Evolutionary conservation across 2,888 invertebrate genomes (phyloP).

Genomic region (Lithophane socia): DNA sequence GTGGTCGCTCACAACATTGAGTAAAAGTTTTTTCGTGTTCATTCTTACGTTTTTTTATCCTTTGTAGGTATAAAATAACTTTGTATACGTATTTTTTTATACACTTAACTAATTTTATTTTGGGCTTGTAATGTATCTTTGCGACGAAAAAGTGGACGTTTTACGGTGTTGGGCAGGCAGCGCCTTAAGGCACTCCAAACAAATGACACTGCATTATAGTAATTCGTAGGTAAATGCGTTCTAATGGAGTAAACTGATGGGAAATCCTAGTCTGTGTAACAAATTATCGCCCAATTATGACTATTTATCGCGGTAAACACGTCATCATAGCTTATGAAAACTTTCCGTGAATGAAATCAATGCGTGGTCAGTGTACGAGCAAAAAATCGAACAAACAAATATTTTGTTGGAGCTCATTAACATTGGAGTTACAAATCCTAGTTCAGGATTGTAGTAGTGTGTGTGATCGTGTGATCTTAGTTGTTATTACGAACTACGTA

Average conservation of each 20-base stretch:
- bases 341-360: slow-evolving; percentile 55
- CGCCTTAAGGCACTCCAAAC: not conserved
- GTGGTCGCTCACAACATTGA: too few species aligned
- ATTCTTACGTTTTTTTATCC: too few species aligned
- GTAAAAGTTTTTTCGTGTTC: too few species aligned
- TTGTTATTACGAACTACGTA: not conserved
- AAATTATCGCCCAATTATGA: slow-evolving; percentile 48
- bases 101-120: too few species aligned
- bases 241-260: slow-evolving; percentile 25
- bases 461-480: slow-evolving; percentile 10
- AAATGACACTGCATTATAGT: not conserved
- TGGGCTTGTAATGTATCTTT: too few species aligned
- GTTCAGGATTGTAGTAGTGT: slow-evolving; percentile 10
- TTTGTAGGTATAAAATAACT: too few species aligned
- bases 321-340: slow-evolving; percentile 42
- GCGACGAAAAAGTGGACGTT: too few species aligned
- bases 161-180: too few species aligned
- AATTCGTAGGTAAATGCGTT: slow-evolving; percentile 14
- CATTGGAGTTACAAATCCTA: slow-evolving; percentile 39
- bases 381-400: slow-evolving; percentile 11
- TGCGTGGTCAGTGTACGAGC: slow-evolving; percentile 36
- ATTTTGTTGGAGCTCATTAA: slow-evolving; percentile 25
- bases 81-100: too few species aligned
- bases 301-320: slow-evolving; percentile 33
- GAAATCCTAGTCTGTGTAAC: slow-evolving; percentile 21